Base-by-base conservation (phyloP, 2,797 vertebrate genomes). In the Amazona ochrocephala region DNA sequence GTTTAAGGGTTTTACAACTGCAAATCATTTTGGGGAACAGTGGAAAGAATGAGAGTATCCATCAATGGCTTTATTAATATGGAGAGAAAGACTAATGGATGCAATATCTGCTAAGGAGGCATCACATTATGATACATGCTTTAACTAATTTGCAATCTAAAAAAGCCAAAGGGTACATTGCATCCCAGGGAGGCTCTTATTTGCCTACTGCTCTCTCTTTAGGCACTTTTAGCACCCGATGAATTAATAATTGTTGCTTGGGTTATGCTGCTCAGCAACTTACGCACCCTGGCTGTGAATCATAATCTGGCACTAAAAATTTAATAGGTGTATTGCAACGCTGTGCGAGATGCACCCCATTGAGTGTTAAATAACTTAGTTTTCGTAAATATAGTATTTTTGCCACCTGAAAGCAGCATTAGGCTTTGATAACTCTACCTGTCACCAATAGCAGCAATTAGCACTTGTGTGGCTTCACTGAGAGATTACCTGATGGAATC, bases 401-500 rank as follows among this genome's bases (percentile, higher is more conserved):
- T 32, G 32, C 17, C 42, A 82, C 81, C 90, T 89, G 79, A 96
- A 96, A 84, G 67, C 75, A 93, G 91, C 80, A 73, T 85, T 90
- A 94, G 67, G 89, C 61, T 96, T 95, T 73, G 24, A 27, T 90
- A 84, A 91, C 73, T 97, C 89, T 95, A 96, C 94, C 94, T 94
- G 84, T 87, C 94, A 97, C 82, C 93, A 90, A 91, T 9, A 97
- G 87, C 41, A 91, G 85, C 95, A 97, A 98, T 97, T 97, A 97
- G 81, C 92, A 94, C 82, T 93, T 88, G 84, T 4, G 92, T 39
- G 81, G 90, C 56, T 83, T 97, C 92, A 89, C 4, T 90, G 72
- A 87, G 87, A 97, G 88, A 97, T 95, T 94, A 97, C 94, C 94
- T 97, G 98, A 98, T 97, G 98, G 97, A 97, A 97, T 95, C 96